These are phyloP conservation scores for Netelia melanura DNA, from an alignment of 2,888 invertebrate species.

Conservation along the genomic window DNA sequence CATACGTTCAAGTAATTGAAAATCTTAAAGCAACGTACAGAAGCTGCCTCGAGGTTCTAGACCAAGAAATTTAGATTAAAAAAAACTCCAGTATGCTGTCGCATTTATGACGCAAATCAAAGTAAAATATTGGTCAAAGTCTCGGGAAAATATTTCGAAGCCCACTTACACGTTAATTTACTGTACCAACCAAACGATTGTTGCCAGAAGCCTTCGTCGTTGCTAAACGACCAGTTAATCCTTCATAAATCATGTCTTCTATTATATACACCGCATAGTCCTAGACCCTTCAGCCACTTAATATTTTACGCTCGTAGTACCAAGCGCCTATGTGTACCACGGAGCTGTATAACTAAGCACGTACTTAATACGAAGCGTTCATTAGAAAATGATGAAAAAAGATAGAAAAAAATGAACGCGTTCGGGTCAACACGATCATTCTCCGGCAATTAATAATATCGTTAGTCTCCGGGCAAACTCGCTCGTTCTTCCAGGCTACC, in stretches of 20 bases:
- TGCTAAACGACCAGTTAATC: conserved; percentile 57
- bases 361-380: conserved; percentile 17
- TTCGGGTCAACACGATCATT: conserved; percentile 39
- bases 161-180: conserved; percentile 45
- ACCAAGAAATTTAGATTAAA: neutral
- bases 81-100: neutral
- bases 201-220: conserved; percentile 42
- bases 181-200: conserved; percentile 49
- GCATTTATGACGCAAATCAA: conserved; percentile 12
- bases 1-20: too few relatives aligned
- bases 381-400: neutral
- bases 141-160: neutral
- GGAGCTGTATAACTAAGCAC: conserved; percentile 24
- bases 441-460: conserved; percentile 49
- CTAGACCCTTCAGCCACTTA: conserved; percentile 51
- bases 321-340: neutral
- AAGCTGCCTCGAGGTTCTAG: neutral
- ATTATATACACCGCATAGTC: conserved; percentile 37
- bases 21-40: neutral
- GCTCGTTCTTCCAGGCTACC: neutral
- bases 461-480: neutral
- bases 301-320: conserved; percentile 22
- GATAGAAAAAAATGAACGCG: neutral
- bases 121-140: neutral
- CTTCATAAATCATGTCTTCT: conserved; percentile 64